Base-by-base conservation (phyloP, 2,113 vertebrate species). In the Piliocolobus tephrosceles region DNA sequence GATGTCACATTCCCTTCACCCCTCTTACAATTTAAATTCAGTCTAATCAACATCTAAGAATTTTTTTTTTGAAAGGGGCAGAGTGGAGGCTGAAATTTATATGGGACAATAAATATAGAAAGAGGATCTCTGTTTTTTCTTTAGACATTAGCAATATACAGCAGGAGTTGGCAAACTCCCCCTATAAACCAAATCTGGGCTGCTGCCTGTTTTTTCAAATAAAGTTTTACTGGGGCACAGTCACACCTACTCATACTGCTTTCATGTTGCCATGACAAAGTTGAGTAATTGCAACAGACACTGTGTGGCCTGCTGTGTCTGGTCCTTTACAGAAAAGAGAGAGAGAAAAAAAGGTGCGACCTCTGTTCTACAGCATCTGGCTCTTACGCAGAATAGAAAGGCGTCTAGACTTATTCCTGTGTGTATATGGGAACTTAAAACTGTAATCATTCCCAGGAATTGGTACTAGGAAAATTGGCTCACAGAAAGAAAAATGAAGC, bases 201-300 rank as follows among this genome's bases (percentile, higher is more conserved):
- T 79, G 5, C 9, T 25, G 6, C 11, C 32, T 87, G 9, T 87
- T 70, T 58, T 66, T 86, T 10, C 52, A 66, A 95, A 72, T 95
- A 93, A 95, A 85, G 79, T 85, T 98, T 94, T 83, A 68, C 68
- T 86, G 47, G 82, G 50, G 73, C 32, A 23, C n/a, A 91, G 58
- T 11, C 20, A 78, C 45, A 43, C 76, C 83, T 91, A 52, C 8
- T 6, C 38, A 16, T 90, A n/a, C 22, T 13, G 14, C 58, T 81
- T 85, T 55, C 10, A 38, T 68, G 55, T 6, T 88, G 52, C 25
- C 2, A 4, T 94, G 47, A n/a, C 30, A 90, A n/a, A 66, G 20
- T 23, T 57, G 40, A 93, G 23, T 20, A 35, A 61, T 47, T 73
- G 58, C 5, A 64, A 12, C 30, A 73, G 45, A 86, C 47, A 45